Conservation (phyloP, 2,888 invertebrate species). For the Cristatella mucedo region DNA sequence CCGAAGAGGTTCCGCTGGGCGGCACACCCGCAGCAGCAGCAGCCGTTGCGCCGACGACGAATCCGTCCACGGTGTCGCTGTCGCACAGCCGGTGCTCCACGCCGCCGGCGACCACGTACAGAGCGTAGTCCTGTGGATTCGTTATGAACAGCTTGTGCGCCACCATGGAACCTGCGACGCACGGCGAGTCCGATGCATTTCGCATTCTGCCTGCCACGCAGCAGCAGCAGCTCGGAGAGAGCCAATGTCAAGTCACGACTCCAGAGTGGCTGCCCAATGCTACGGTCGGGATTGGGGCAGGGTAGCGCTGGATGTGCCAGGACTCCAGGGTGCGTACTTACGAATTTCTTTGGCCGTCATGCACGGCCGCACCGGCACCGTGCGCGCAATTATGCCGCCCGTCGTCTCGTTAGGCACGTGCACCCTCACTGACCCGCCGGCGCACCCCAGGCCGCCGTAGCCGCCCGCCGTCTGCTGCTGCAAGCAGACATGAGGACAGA, state of each 20-base stretch:
- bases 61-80: no score
- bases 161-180: conserved; percentile 48
- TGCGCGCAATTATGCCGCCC: conserved; percentile 72
- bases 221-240: no score
- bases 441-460: background rate
- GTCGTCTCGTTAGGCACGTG: conserved; percentile 84
- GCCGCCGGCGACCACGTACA: conserved; percentile 76
- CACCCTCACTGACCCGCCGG: conserved; percentile 61
- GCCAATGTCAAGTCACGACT: no score
- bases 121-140: conserved; percentile 85
- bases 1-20: no score
- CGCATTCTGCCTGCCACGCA: background rate
- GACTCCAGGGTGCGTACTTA: conserved; percentile 46
- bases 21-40: no score
- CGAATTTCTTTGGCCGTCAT: conserved; percentile 83
- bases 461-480: no score
- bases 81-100: no score
- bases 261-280: no score
- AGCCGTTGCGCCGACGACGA: no score
- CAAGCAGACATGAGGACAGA: no score
- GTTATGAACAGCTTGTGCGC: conserved; percentile 87
- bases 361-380: conserved; percentile 77
- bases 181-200: conserved; percentile 8
- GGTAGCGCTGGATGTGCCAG: no score
- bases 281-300: no score